Base-by-base conservation (phyloP, 2,888 invertebrate genomes). In the Tetanocera ferruginea region DNA sequence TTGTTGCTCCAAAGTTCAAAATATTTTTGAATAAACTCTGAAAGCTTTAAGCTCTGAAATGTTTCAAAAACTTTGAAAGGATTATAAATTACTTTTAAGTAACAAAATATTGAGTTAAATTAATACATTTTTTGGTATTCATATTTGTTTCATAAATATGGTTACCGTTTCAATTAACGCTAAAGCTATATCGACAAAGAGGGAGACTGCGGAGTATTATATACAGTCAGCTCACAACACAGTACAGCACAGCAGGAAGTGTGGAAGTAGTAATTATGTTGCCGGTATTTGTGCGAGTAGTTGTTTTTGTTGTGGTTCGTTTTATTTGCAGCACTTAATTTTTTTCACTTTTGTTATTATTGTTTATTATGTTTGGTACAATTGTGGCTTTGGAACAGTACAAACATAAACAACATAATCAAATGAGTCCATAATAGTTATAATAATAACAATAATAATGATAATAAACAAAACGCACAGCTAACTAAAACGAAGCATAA, bases 351-450 rank as follows among this genome's bases (percentile, higher is more conserved):
- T 8, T 60, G 72, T 66, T 31, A 75, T 17, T 71, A 76, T 64
- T 66, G 57, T 17, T 64, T 37, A 31, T 31, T 72, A n/a, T 67
- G 6, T 51, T 37, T 66, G n/a, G 19, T 62, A n/a, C 34, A 66
- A 73, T 76, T 80, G 70, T 34, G 73, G 79, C 73, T 77, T 62
- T 76, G 43, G 43, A 43, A 43, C 43, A 43, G 14, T 72, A 79
- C 72, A 79, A 81, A 82, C 79, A 66, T 74, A 71, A 79, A 81
- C 79, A 79, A 76, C 78, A 81, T 80, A 77, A 80, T 79, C 80
- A 79, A 80, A 76, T 80, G 78, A 78, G 78, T 79, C 70, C 76
- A 81, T 82, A 79, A 83, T 77, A 66, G 74, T 69, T 66, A 78
- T 64, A 77, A 80, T 76, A 76, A 78, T 64, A 77, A 80, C 73